Evolutionary conservation across 1,140 invertebrate species (phyloP), one percentile per base, ranked within the genome.

Genomic region (Maniola jurtina): DNA sequence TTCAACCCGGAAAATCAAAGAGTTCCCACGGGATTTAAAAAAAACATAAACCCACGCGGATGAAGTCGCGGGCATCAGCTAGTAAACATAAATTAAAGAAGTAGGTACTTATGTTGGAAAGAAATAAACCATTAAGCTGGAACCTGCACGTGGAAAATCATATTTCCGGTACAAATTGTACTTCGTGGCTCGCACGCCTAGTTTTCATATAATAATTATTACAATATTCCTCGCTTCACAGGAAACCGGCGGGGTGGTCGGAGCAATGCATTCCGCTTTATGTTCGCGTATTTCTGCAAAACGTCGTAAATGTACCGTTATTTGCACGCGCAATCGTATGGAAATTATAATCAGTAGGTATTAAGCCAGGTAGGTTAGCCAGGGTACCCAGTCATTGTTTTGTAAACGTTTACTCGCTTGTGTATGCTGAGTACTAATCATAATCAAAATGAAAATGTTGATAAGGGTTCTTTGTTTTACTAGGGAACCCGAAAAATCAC

Each of bases 231-330:
- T 25, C 48, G 48, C 48, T 52, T 52, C 16, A 11, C 48, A 52
- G 48, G 48, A 52, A 52, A 52, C 15, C 25, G 48, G 6, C 48
- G 48, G 48, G 15, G 48, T 25, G 48, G 48, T 8, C 48, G 16
- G 16, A 35, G 57, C 45, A 59, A 59, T 59, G 38, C 57, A 59
- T 59, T 56, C n/a, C n/a, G 54, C 33, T 56, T 59, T 25, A 45
- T 38, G 15, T 38, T 16, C 6, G 14, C 14, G 45, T 45, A 45
- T 59, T 45, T 59, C 57, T 35, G 57, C 14, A 7, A 42, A 45
- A 15, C 13, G 9, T n/a, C 34, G 1, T n/a, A 33, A 10, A 45
- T 16, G 15, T 45, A 38, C 14, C 40, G 40, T 10, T 45, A 42
- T 16, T 15, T 16, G 15, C 14, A 8, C 7, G 25, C 9, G 14